These are phyloP conservation scores for Hyles euphorbiae DNA, from an alignment of 1,140 invertebrate genomes.

Conservation along the genomic window DNA sequence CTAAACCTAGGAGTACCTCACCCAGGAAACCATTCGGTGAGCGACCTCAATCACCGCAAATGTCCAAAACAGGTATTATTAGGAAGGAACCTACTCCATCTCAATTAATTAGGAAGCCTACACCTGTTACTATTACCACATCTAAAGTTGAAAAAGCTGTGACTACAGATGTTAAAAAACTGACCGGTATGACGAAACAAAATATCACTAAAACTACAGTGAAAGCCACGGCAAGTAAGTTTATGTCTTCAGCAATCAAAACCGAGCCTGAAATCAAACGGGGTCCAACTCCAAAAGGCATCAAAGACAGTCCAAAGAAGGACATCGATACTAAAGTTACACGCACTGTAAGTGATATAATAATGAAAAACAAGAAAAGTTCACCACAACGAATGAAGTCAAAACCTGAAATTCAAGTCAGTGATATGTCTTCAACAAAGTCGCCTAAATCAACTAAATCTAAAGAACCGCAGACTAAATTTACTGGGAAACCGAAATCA, in stretches of 20 bases:
- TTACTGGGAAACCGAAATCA: slow-evolving; percentile 65
- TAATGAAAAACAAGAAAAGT: slow-evolving; percentile 69
- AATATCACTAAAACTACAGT: slow-evolving; percentile 30
- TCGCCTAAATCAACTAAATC: slow-evolving; percentile 50
- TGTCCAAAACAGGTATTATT: slow-evolving; percentile 34
- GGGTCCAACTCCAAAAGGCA: slow-evolving; percentile 30
- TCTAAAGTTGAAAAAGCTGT: slow-evolving; percentile 48
- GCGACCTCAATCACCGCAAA: slow-evolving; percentile 55
- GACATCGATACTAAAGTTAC: slow-evolving; percentile 70
- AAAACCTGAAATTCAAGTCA: slow-evolving; percentile 69
- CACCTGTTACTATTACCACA: slow-evolving; percentile 29
- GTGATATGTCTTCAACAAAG: slow-evolving; percentile 51
- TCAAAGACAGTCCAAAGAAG: slow-evolving; percentile 53
- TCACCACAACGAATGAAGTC: slow-evolving; percentile 61
- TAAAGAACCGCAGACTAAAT: slow-evolving; percentile 49
- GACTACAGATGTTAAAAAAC: slow-evolving; percentile 46
- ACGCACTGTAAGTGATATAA: slow-evolving; percentile 75
- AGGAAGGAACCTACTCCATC: slow-evolving; percentile 45
- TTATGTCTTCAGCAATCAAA: slow-evolving; percentile 25
- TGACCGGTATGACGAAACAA: slow-evolving; percentile 37
- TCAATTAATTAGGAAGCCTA: slow-evolving; percentile 39
- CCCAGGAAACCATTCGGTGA: slow-evolving; percentile 51
- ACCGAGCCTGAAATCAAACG: slow-evolving; percentile 40
- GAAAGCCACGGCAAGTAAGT: slow-evolving; percentile 24
- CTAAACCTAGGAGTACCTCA: slow-evolving; percentile 51